phyloP scores from a whole-genome alignment of 2,888 invertebrate species.

The Chymomyza fuscimana region DNA sequence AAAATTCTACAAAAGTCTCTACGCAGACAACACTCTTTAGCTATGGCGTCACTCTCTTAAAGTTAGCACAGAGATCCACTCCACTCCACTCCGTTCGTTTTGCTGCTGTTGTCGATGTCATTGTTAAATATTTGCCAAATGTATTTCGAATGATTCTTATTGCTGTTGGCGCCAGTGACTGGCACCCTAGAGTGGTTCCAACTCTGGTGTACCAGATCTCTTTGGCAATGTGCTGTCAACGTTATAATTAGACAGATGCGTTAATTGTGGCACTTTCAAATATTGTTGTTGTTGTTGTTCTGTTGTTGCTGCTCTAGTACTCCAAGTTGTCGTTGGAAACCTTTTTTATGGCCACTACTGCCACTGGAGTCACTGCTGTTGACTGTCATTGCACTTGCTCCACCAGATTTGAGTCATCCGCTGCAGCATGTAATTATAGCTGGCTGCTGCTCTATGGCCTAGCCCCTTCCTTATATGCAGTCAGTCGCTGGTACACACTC shows the following conservation, averaged over 20 bases:
- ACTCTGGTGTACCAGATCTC: not conserved
- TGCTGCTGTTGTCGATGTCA: conserved; percentile 37
- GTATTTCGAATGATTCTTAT: conserved; percentile 48
- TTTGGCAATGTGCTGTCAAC: conserved; percentile 46
- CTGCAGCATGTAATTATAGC: conserved; percentile 9
- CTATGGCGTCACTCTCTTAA: conserved; percentile 16
- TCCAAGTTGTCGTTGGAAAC: not conserved
- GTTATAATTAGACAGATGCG: conserved; percentile 61
- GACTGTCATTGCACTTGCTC: conserved; percentile 23
- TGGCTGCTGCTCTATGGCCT: not conserved
- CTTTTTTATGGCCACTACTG: not conserved
- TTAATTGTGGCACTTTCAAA: conserved; percentile 66
- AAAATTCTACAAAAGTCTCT: conserved; percentile 64
- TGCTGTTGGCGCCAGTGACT: conserved; percentile 27
- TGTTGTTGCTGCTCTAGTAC: not conserved
- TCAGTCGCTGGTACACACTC: not conserved
- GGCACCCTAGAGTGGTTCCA: not conserved
- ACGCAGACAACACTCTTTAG: conserved; percentile 40
- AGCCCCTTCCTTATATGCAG: not conserved
- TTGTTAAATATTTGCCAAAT: conserved; percentile 59
- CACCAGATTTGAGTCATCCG: conserved; percentile 36
- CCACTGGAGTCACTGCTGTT: not conserved
- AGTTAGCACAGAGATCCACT: not conserved
- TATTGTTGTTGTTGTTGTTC: conserved; percentile 14
- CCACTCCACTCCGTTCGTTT: conserved; percentile 4